phyloP scores from a whole-genome alignment of 2,113 vertebrate genomes.

The Antigone vipio region DNA sequence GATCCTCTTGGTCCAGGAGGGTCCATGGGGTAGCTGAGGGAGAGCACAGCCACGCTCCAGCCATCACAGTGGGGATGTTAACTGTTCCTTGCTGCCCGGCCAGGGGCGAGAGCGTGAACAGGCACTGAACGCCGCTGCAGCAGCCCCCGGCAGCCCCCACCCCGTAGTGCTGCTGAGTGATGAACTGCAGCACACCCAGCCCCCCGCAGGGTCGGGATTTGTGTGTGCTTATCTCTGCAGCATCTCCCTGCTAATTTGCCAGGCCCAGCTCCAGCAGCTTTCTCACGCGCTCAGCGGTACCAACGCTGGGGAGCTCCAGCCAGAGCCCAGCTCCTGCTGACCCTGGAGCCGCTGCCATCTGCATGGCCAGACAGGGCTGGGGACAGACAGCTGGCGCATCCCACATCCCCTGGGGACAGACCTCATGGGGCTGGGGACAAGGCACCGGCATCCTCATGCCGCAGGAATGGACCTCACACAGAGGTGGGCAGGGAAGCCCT shows the following conservation, averaged over 20 bases:
- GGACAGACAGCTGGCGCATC: background rate
- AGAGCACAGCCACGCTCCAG: background rate
- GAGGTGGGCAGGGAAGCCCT: background rate
- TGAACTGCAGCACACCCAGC: background rate
- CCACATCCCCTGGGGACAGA: background rate
- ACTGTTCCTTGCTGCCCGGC: background rate
- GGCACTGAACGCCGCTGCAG: fast-evolving
- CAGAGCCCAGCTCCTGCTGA: background rate
- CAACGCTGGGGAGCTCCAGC: background rate
- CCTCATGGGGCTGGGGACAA: background rate
- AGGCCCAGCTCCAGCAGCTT: background rate
- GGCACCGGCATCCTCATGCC: background rate
- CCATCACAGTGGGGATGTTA: fast-evolving
- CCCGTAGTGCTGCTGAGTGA: background rate
- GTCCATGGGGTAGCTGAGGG: fast-evolving
- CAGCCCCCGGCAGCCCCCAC: background rate
- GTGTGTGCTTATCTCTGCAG: background rate
- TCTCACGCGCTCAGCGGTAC: background rate
- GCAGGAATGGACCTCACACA: background rate
- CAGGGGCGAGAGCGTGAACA: background rate
- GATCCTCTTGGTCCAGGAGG: background rate
- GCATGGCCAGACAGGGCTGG: fast-evolving
- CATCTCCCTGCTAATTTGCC: background rate
- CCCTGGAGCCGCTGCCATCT: background rate
- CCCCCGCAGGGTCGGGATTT: background rate